Base-by-base conservation (phyloP, 2,797 vertebrate species). In the Rhinoraja longicauda region DNA sequence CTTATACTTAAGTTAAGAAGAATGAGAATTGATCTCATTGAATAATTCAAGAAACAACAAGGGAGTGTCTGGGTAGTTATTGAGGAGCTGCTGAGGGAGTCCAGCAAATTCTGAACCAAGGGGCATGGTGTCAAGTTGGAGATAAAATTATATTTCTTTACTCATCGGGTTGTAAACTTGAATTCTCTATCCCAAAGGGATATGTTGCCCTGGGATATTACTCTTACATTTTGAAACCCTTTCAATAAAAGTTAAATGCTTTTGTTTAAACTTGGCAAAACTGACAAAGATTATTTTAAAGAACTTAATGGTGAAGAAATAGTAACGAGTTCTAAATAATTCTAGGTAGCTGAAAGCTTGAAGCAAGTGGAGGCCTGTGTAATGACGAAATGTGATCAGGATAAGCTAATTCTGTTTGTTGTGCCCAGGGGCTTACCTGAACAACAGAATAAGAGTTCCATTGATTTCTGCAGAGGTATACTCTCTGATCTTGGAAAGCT, bases 321-420 rank as follows among this genome's bases (percentile, higher is more conserved):
- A 15, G 10, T 57, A 29, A 15, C 57, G 24, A 8, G 53, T 75
- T 92, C 26, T 15, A 12, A 75, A 92, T 88, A 62, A 57, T 93
- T 86, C 32, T 77, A 97, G 97, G 94, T 95, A 94, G 95, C 97
- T 92, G 95, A 97, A 96, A 94, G 93, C 93, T 95, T 97, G 93
- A 96, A 96, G 91, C 94, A 96, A 93, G 97, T 98, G 90, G 97
- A 98, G 93, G 95, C 97, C 91, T 98, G 98, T 93, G 97, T 97
- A 0, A 97, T 98, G 93, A 95, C 94, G 39, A 96, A 98, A 95
- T 95, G 95, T 93, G 94, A 96, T 93, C 94, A 95, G 86, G 94
- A 95, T 93, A 97, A 97, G 62, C 96, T 99, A 94, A 94, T 99
- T 67, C 95, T 98, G 29, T 99, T 99, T 93, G 93, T 98, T 5